Conservation (phyloP, 2,113 vertebrate species). For the Gallinago paraguaiae region DNA sequence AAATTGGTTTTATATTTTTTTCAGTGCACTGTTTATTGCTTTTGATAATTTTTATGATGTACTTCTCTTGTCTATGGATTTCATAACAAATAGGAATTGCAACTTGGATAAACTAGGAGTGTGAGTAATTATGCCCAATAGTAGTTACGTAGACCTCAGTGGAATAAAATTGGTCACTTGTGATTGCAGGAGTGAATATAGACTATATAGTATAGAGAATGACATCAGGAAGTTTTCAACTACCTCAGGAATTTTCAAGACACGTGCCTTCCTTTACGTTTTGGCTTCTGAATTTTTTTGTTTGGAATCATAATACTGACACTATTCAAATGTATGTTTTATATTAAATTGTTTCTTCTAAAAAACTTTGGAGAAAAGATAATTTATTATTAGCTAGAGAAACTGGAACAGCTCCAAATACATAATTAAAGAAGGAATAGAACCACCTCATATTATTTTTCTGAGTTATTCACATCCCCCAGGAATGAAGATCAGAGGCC, state of each 20-base stretch:
- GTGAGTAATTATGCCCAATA: neutral
- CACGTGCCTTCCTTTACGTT: neutral
- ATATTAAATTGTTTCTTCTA: neutral
- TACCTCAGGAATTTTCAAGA: neutral
- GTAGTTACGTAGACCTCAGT: neutral
- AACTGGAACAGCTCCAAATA: constrained; percentile 42
- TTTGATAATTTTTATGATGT: neutral
- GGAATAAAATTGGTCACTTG: neutral
- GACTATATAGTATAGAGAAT: neutral
- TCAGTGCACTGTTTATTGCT: neutral
- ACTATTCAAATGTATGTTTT: neutral
- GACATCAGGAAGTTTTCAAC: neutral
- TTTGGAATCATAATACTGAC: neutral
- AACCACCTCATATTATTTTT: constrained; percentile 36
- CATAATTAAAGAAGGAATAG: constrained; percentile 48
- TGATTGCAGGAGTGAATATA: neutral
- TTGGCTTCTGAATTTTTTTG: neutral
- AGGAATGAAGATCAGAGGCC: constrained; percentile 57
- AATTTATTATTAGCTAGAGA: constrained; percentile 10
- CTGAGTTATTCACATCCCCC: constrained; percentile 21
- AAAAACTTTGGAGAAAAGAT: neutral
- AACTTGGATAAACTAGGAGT: neutral
- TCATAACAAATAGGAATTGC: neutral
- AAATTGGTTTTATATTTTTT: neutral
- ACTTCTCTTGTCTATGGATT: neutral